A percentile compares a stretch with the other conserved stretches of the same genome.
Evolutionary conservation across 1,140 invertebrate species (phyloP).

Genomic region (Lordiphosa collinella): DNA sequence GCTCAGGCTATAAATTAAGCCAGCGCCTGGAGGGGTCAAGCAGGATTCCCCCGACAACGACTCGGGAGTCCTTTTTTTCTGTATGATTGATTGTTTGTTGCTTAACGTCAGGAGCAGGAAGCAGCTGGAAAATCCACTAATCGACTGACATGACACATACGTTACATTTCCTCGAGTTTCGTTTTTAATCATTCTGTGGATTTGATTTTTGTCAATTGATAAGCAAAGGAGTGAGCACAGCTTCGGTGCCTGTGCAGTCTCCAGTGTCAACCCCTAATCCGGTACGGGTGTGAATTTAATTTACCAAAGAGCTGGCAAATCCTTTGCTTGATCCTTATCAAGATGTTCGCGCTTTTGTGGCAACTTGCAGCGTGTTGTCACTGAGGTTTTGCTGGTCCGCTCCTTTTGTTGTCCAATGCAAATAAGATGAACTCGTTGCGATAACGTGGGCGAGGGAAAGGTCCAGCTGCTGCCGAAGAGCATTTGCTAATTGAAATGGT

Average conservation of each 20-base stretch:
- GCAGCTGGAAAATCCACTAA: slow-evolving; percentile 67
- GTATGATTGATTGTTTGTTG: slow-evolving; percentile 76
- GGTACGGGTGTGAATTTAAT: slow-evolving; percentile 72
- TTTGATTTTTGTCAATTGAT: slow-evolving; percentile 63
- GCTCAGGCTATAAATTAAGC: slow-evolving; percentile 67
- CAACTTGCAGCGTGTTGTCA: slow-evolving; percentile 20
- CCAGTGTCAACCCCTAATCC: slow-evolving; percentile 55
- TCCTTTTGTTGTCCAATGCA: slow-evolving; percentile 49
- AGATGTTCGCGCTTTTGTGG: slow-evolving; percentile 41
- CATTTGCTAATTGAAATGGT: slow-evolving; percentile 60
- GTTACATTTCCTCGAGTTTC: slow-evolving; percentile 33
- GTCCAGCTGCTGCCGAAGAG: no score
- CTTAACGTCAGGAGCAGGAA: slow-evolving; percentile 56
- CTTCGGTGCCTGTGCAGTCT: not conserved
- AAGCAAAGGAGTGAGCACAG: no score
- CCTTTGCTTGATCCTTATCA: slow-evolving; percentile 54
- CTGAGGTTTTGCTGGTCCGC: slow-evolving; percentile 5
- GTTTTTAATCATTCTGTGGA: slow-evolving; percentile 57
- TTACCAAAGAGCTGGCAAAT: slow-evolving; percentile 70
- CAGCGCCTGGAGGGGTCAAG: slow-evolving; percentile 55
- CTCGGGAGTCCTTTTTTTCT: slow-evolving; percentile 5
- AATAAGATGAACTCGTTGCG: slow-evolving; percentile 41
- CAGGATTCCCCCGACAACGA: slow-evolving; percentile 22
- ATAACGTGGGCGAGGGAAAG: slow-evolving; percentile 14
- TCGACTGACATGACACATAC: slow-evolving; percentile 46